Evolutionary conservation across 2,113 vertebrate species (phyloP).

Genomic region (Pelecanoides urinatrix): DNA sequence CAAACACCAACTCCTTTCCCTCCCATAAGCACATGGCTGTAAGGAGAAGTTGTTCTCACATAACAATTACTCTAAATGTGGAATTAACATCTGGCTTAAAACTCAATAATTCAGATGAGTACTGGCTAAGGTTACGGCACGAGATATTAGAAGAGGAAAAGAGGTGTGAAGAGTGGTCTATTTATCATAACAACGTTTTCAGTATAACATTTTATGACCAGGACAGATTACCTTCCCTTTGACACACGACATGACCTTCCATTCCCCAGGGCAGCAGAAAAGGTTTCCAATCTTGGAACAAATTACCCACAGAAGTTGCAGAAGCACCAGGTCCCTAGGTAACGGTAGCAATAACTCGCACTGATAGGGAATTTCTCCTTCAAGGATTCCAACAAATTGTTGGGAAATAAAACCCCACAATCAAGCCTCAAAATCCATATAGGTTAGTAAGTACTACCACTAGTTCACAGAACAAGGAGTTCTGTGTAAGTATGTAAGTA

Average conservation of each 20-base stretch:
- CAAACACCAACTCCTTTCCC: neutral
- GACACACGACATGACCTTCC: neutral
- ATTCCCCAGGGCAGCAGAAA: neutral
- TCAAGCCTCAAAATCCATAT: neutral
- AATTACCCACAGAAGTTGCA: neutral
- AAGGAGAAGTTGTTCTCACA: neutral
- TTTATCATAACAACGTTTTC: neutral
- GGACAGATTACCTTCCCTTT: neutral
- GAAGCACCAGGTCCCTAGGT: neutral
- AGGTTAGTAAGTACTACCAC: neutral
- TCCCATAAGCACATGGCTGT: neutral
- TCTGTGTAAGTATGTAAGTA: neutral
- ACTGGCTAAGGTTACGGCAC: neutral
- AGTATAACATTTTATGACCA: neutral
- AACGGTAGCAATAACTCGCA: neutral
- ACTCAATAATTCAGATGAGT: neutral
- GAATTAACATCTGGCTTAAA: neutral
- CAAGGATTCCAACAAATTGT: neutral
- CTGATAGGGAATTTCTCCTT: neutral
- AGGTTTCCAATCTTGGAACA: neutral
- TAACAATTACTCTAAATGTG: neutral
- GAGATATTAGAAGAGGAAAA: neutral
- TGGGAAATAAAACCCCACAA: neutral
- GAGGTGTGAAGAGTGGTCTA: neutral
- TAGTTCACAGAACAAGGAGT: neutral